Percentiles rank a stretch among this genome's conserved stretches.
These are phyloP conservation scores for Heliconius nattereri DNA, from an alignment of 1,140 invertebrate species.

Conservation along the genomic window DNA sequence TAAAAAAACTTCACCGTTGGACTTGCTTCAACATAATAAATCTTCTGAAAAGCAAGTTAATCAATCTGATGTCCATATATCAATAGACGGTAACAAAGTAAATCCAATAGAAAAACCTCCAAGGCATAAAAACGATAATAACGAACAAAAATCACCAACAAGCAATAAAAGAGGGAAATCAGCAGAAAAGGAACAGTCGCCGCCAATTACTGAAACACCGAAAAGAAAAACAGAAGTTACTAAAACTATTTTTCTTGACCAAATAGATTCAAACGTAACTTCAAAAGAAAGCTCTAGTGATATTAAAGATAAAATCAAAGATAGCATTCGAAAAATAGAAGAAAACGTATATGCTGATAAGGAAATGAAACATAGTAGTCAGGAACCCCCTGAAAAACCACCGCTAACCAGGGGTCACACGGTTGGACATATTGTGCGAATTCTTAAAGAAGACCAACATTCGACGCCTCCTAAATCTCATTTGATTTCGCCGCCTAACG, in stretches of 20 bases:
- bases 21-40: constrained; percentile 66
- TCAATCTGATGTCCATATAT: constrained; percentile 33
- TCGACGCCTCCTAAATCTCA: constrained; percentile 85
- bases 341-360: constrained; percentile 80
- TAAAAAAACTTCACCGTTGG: constrained; percentile 73
- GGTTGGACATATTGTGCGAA: constrained; percentile 84
- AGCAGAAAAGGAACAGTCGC: constrained; percentile 64
- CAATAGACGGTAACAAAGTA: constrained; percentile 64
- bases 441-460: constrained; percentile 84
- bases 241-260: constrained; percentile 68
- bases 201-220: constrained; percentile 67
- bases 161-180: constrained; percentile 69
- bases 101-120: constrained; percentile 80
- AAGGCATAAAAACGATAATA: constrained; percentile 66
- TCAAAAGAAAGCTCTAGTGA: constrained; percentile 59
- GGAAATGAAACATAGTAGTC: constrained; percentile 86
- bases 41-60: constrained; percentile 54
- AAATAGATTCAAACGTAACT: constrained; percentile 62
- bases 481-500: constrained; percentile 83
- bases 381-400: constrained; percentile 83
- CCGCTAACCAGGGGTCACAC: constrained; percentile 84
- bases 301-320: constrained; percentile 74
- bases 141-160: constrained; percentile 67
- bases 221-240: constrained; percentile 72
- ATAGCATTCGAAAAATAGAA: constrained; percentile 75